Evolutionary conservation across 2,888 invertebrate species (phyloP), one percentile per base, ranked within the genome.

Genomic region (Acleris holmiana): DNA sequence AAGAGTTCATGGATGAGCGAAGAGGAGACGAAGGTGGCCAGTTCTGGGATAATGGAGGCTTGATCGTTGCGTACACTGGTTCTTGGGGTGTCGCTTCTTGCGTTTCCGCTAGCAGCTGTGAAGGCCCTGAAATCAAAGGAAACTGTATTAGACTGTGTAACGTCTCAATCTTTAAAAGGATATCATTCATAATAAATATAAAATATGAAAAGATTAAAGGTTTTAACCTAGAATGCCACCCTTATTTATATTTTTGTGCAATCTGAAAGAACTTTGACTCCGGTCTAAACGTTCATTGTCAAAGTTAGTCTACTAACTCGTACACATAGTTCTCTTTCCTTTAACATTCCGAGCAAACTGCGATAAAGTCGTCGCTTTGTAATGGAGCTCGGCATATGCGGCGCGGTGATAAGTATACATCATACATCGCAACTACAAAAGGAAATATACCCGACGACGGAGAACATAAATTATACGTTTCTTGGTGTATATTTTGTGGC

Each of bases 51-150:
- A 79, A 80, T 2, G 89, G 78, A 6, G 87, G 87, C 58, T 89
- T 78, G 67, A 91, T 89, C 0, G 92, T 91, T 0, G 91, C 91
- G 66, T 91, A 92, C 0, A 92, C 91, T 0, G 92, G 91, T 21
- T 90, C 84, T 71, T 93, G 93, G 0, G 86, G 89, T 15, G 83
- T 89, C 10, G 86, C 88, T 73, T 79, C 80, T 68, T 83, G 82
- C 35, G 82, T 72, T 66, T 92, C 91, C 7, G 88, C 77, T n/a
- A 91, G 74, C 57, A 92, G 73, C 68, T 91, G 92, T 4, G 91
- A 91, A 10, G 91, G 90, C 61, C 92, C 93, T 93, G 90, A 69
- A 90, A 91, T 71, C 70, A 75, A 78, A 67, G 25, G 74, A 66
- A 55, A n/a, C 4, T 41, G 40, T 25, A 2, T 23, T 50, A 50